Evolutionary conservation across 2,113 vertebrate species (phyloP), one percentile per base, ranked within the genome.

Genomic region (Verasper variegatus): DNA sequence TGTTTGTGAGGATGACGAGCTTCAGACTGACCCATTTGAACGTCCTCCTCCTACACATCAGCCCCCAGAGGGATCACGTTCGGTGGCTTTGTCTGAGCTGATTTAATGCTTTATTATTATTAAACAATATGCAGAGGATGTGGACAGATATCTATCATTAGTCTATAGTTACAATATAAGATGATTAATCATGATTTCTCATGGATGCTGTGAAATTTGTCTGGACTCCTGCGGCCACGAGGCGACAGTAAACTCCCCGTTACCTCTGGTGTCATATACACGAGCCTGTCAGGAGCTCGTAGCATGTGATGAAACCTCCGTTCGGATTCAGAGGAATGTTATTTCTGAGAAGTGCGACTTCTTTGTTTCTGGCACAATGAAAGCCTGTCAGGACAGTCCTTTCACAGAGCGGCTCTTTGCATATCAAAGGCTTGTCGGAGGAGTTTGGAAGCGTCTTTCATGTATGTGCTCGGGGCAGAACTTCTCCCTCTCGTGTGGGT

Each of bases 341-440:
- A 37, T 87, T 79, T 86, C 73, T 86, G 74, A 88, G 82, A 86
- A 89, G 82, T 62, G 71, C 24, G 55, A 24, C 55, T 35, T 85
- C 82, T 84, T 90, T 88, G 83, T 90, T 74, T 81, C 23, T 54
- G 70, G 40, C 71, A 70, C 68, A 80, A 74, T 86, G 54, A 70
- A 17, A 57, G 74, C n/a, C 88, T 81, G 89, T 88, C 84, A 86
- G 82, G 37, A 40, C 37, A 0, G 35, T 37, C 35, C 1, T 40
- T 40, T 40, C 37, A 40, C 1, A 62, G 31, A 7, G 60, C 0
- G 45, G 76, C 73, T 76, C 86, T 89, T 89, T 91, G 86, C 91
- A 91, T 85, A 87, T 93, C 89, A 93, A 92, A 93, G 86, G 78
- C 69, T 81, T 5, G 55, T 52, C 27, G 0, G n/a, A 80, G 73